These are phyloP conservation scores for Lota lota DNA, from an alignment of 2,113 vertebrate species.

Conservation along the genomic window DNA sequence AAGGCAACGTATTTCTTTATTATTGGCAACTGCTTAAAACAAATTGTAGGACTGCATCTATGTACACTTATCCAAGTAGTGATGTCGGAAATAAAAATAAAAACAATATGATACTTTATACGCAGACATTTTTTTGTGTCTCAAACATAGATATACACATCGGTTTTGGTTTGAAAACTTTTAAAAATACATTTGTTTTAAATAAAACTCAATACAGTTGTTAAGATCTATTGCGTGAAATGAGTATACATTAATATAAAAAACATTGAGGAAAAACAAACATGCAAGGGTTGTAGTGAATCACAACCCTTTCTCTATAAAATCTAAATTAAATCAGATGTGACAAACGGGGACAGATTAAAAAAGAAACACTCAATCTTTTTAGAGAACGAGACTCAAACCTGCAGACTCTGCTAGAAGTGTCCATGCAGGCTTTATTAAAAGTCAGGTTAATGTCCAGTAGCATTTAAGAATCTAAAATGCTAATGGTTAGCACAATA, in stretches of 20 bases:
- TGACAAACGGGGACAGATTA: slow-evolving; percentile 18
- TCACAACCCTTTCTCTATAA: slow-evolving; percentile 43
- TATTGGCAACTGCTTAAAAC: slow-evolving; percentile 62
- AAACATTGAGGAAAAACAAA: slow-evolving; percentile 37
- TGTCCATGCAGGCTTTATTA: no score
- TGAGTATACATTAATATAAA: slow-evolving; percentile 50
- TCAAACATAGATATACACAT: slow-evolving; percentile 48
- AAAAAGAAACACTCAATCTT: slow-evolving; percentile 5
- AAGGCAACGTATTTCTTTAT: slow-evolving; percentile 58
- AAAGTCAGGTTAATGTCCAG: no score
- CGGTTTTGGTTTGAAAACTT: slow-evolving; percentile 62
- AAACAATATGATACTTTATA: slow-evolving; percentile 62
- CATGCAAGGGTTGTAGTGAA: slow-evolving; percentile 60
- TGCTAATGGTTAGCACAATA: no score
- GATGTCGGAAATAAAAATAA: slow-evolving; percentile 37
- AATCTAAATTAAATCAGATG: slow-evolving; percentile 38
- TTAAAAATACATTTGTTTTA: slow-evolving; percentile 48
- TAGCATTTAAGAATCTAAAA: no score
- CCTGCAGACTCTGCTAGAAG: no score
- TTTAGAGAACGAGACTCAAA: slow-evolving; percentile 9
- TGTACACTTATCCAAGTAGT: slow-evolving; percentile 44
- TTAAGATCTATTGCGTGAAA: slow-evolving; percentile 53
- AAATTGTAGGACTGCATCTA: slow-evolving; percentile 40
- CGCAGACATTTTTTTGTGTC: slow-evolving; percentile 44
- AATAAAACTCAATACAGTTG: slow-evolving; percentile 50